Conservation (phyloP, 2,113 vertebrate genomes). For the Crocuta crocuta region DNA sequence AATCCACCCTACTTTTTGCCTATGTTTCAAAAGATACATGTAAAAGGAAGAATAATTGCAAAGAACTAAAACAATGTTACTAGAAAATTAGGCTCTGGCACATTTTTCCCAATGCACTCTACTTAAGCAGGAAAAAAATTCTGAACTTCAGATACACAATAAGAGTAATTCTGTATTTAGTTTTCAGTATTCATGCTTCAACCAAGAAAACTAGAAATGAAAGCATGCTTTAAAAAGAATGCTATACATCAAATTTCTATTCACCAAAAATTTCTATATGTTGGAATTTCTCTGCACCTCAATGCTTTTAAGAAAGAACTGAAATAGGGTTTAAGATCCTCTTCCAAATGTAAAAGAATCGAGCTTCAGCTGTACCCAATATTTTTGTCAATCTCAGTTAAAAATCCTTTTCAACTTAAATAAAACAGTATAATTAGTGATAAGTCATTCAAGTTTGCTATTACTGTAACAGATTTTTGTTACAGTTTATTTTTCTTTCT, state of each 20-base stretch:
- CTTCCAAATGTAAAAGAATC: background rate
- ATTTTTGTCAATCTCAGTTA: background rate
- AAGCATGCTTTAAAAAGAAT: background rate
- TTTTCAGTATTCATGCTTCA: constrained; percentile 18
- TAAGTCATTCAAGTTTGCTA: constrained; percentile 26
- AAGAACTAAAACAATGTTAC: background rate
- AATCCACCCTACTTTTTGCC: background rate
- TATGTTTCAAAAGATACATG: constrained; percentile 36
- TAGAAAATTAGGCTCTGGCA: background rate
- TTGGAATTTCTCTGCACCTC: background rate
- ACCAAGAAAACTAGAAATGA: constrained; percentile 9
- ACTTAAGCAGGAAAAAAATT: background rate
- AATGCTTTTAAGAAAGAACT: background rate
- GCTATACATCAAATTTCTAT: background rate
- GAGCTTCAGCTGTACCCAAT: background rate
- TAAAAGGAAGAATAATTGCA: background rate
- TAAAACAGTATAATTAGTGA: background rate
- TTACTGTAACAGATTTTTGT: constrained; percentile 6
- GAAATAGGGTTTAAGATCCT: background rate
- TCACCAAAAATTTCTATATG: background rate
- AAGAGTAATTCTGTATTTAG: background rate
- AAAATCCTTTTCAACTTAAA: constrained; percentile 11
- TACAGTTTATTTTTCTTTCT: no score
- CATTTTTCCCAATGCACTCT: background rate
- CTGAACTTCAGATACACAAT: background rate